Conservation (phyloP, 2,888 invertebrate genomes). For the Dascillus cervinus region DNA sequence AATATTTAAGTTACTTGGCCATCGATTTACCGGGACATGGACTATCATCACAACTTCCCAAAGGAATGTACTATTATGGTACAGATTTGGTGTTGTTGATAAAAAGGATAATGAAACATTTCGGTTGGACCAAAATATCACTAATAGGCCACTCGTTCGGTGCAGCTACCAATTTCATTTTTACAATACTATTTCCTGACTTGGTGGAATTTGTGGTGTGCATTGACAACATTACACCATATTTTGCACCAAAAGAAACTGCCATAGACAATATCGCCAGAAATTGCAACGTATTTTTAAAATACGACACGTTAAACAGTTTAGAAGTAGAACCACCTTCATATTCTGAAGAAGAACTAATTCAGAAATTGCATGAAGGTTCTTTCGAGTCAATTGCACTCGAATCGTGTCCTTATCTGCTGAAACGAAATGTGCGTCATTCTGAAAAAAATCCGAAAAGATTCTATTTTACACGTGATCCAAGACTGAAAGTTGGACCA, state of each 20-base stretch:
- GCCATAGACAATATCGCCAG: too few species aligned
- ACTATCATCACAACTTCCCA: too few species aligned
- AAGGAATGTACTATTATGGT: too few species aligned
- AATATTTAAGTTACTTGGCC: too few species aligned
- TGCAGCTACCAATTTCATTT: constrained; percentile 70
- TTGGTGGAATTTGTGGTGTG: too few species aligned
- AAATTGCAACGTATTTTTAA: too few species aligned
- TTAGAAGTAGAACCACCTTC: constrained; percentile 47
- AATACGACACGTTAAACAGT: constrained; percentile 33
- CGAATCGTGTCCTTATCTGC: constrained; percentile 47
- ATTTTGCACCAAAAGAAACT: too few species aligned
- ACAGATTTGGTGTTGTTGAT: constrained; percentile 69
- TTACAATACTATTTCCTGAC: too few species aligned
- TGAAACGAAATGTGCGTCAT: constrained; percentile 47
- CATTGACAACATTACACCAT: too few species aligned
- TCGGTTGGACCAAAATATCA: constrained; percentile 65
- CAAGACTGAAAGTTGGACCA: constrained; percentile 48
- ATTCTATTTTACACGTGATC: constrained; percentile 55
- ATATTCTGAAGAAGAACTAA: constrained; percentile 51
- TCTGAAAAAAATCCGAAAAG: constrained; percentile 48
- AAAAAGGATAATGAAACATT: constrained; percentile 65
- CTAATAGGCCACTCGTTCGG: constrained; percentile 74
- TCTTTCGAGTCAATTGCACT: constrained; percentile 47
- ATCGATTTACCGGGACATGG: too few species aligned
- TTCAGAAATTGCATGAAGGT: constrained; percentile 48